These are phyloP conservation scores for Chrosomus eos DNA, from an alignment of 2,797 vertebrate species.

Conservation along the genomic window DNA sequence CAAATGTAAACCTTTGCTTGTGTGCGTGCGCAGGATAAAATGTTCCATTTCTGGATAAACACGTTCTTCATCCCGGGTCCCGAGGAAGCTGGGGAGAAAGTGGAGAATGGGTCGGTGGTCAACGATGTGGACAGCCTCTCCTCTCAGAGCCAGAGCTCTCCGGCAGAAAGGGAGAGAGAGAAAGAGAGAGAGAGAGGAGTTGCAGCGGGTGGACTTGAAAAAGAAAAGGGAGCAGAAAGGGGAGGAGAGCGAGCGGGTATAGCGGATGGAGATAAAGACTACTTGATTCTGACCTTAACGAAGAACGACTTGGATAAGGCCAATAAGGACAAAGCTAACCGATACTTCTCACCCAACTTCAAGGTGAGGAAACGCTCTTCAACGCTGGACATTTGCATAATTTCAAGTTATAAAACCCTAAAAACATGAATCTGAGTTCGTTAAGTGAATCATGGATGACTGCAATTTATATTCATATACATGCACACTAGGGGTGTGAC, in stretches of 20 bases:
- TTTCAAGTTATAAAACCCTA: not conserved
- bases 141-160: conserved; percentile 66
- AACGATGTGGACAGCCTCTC: conserved; percentile 88
- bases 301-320: conserved; percentile 99
- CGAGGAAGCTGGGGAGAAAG: conserved; percentile 82
- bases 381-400: not conserved
- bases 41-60: conserved; percentile 99
- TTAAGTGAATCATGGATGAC: not conserved
- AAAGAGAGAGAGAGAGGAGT: conserved; percentile 30
- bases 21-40: conserved; percentile 86
- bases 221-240: conserved; percentile 20
- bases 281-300: conserved; percentile 96
- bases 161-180: conserved; percentile 50
- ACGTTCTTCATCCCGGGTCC: conserved; percentile 98
- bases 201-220: conserved; percentile 24
- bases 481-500: too few species aligned
- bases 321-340: conserved; percentile 99
- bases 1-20: conserved; percentile 32
- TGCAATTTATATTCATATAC: not conserved
- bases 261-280: conserved; percentile 86
- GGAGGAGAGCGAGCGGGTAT: conserved; percentile 27
- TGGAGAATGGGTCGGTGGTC: conserved; percentile 95
- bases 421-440: not conserved
- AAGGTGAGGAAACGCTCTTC: conserved; percentile 79
- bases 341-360: conserved; percentile 99